Evolutionary conservation across 2,888 invertebrate species (phyloP).

Genomic region (Acanthopleura granulata): DNA sequence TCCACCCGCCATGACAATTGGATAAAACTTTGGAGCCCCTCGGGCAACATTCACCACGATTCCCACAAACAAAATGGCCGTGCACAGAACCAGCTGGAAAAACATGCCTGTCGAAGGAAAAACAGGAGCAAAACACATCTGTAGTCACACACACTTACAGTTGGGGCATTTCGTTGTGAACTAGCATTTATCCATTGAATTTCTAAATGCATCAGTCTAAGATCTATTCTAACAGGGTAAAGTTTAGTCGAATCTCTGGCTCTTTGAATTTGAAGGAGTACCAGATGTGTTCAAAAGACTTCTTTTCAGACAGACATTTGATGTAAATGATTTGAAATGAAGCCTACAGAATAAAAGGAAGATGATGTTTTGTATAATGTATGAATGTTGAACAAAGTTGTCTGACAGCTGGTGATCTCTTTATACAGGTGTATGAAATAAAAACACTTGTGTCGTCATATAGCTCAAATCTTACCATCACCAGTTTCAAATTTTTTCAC

Average conservation of each 20-base stretch:
- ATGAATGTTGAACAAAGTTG: neutral
- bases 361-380: neutral
- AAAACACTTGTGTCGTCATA: too few species aligned
- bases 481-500: conserved; percentile 70
- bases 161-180: too few species aligned
- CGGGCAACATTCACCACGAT: conserved; percentile 63
- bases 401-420: neutral
- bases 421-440: neutral
- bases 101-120: conserved; percentile 68
- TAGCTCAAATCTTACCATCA: conserved; percentile 62
- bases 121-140: neutral
- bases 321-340: too few species aligned
- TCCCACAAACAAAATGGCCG: conserved; percentile 68
- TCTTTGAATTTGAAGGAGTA: too few species aligned
- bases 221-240: too few species aligned
- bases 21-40: conserved; percentile 69
- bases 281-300: too few species aligned
- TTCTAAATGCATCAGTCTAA: too few species aligned
- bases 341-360: too few species aligned
- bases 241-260: too few species aligned
- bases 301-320: too few species aligned
- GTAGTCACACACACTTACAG: too few species aligned
- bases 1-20: conserved; percentile 71
- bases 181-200: too few species aligned
- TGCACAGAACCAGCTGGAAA: conserved; percentile 71